Conservation (phyloP, 1,140 invertebrate species). For the Choristoneura fumiferana region DNA sequence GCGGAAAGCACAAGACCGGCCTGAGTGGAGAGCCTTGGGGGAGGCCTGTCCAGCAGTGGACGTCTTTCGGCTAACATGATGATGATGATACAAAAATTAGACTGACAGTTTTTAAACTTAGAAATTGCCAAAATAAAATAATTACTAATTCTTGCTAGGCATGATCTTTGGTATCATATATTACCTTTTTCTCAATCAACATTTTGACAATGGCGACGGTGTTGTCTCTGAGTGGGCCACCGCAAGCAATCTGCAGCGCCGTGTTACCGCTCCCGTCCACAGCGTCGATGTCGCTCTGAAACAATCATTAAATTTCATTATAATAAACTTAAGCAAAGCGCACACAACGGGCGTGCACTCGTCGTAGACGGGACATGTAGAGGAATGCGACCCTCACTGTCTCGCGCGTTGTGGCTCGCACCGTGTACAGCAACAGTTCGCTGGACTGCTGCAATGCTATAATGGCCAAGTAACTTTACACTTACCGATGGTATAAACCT, state of each 20-base stretch:
- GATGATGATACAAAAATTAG: too few species aligned
- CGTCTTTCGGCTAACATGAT: too few species aligned
- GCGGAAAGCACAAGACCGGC: too few species aligned
- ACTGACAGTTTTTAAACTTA: too few species aligned
- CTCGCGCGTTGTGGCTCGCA: slow-evolving; percentile 79
- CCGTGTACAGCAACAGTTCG: slow-evolving; percentile 79
- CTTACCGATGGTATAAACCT: too few species aligned
- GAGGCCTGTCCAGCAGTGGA: too few species aligned
- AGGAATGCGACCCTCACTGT: slow-evolving; percentile 84
- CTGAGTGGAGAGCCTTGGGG: too few species aligned
- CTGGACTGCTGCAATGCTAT: neutral
- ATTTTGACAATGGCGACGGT: slow-evolving; percentile 49
- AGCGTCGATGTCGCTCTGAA: slow-evolving; percentile 50
- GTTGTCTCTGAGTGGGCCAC: slow-evolving; percentile 34
- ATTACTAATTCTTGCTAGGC: too few species aligned
- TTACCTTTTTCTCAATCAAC: slow-evolving; percentile 56
- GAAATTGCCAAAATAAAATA: too few species aligned
- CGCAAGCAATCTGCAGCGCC: slow-evolving; percentile 55
- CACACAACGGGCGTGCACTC: slow-evolving; percentile 31
- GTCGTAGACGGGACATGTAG: slow-evolving; percentile 81
- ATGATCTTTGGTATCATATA: too few species aligned
- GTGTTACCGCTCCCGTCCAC: slow-evolving; percentile 54
- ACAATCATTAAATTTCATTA: slow-evolving; percentile 18
- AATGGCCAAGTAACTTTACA: too few species aligned
- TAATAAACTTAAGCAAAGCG: slow-evolving; percentile 27